phyloP scores from a whole-genome alignment of 2,888 invertebrate genomes.

The Brachylomia viminalis region DNA sequence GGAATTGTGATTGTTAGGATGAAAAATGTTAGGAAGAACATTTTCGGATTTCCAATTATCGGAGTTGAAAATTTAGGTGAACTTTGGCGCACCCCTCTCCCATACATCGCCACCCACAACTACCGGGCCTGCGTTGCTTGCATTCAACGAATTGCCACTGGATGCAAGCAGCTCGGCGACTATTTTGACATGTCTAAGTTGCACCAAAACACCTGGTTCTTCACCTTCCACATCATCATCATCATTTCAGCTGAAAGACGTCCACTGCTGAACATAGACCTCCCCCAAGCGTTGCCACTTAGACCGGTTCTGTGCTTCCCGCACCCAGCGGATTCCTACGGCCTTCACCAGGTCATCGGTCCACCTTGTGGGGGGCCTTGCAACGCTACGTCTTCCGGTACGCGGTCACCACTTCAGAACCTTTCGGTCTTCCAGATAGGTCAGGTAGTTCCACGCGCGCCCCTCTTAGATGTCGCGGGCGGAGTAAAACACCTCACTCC shows the following conservation, averaged over 20 bases:
- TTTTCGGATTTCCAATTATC: no score
- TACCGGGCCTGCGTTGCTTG: background rate
- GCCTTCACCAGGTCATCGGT: background rate
- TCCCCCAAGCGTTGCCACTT: background rate
- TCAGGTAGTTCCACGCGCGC: no score
- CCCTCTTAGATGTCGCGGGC: no score
- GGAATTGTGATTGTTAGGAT: no score
- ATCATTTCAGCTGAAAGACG: background rate
- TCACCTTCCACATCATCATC: background rate
- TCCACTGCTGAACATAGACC: background rate
- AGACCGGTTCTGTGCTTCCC: background rate
- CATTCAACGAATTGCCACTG: background rate
- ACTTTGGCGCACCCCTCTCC: no score
- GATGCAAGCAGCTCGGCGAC: background rate
- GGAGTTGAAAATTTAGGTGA: no score
- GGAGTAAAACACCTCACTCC: no score
- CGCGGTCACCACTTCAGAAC: background rate
- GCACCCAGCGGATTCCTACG: background rate
- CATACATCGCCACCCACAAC: no score
- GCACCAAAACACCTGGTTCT: background rate
- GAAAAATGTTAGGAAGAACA: no score
- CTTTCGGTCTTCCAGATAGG: background rate
- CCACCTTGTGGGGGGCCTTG: background rate
- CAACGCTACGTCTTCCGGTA: background rate
- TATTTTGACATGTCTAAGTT: background rate